phyloP scores from a whole-genome alignment of 2,888 invertebrate species.

The Euzophera pinguis region DNA sequence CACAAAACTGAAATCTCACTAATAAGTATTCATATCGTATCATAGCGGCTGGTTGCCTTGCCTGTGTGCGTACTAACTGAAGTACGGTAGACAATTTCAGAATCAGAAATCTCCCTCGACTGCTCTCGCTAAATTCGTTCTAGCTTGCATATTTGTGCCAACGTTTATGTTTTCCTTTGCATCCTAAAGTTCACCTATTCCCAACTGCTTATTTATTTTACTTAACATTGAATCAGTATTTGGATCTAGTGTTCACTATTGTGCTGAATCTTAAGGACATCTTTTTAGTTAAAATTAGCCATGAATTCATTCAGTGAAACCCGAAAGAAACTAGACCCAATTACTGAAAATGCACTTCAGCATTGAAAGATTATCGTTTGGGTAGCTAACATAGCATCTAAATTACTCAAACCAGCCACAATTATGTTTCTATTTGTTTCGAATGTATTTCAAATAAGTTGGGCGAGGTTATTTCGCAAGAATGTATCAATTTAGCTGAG shows the following conservation, averaged over 20 bases:
- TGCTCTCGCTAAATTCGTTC: constrained; percentile 1
- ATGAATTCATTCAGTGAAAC: too few relatives aligned
- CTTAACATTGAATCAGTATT: too few relatives aligned
- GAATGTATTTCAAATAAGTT: constrained; percentile 68
- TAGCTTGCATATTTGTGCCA: neutral
- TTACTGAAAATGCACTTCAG: neutral
- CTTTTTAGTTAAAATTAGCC: too few relatives aligned
- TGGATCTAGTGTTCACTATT: too few relatives aligned
- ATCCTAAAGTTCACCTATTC: too few relatives aligned
- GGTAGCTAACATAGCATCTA: neutral
- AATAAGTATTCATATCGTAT: too few relatives aligned
- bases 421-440: constrained; percentile 40
- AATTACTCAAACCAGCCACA: neutral
- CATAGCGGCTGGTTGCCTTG: neutral
- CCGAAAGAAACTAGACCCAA: neutral
- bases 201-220: too few relatives aligned
- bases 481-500: constrained; percentile 73
- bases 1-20: too few relatives aligned
- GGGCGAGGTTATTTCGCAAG: constrained; percentile 74
- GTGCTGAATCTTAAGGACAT: too few relatives aligned
- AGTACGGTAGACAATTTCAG: neutral
- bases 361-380: neutral
- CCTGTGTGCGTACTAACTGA: neutral
- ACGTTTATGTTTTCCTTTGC: neutral
- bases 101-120: constrained; percentile 7